Conservation (phyloP, 2,888 invertebrate species). For the Morpho helenor region DNA sequence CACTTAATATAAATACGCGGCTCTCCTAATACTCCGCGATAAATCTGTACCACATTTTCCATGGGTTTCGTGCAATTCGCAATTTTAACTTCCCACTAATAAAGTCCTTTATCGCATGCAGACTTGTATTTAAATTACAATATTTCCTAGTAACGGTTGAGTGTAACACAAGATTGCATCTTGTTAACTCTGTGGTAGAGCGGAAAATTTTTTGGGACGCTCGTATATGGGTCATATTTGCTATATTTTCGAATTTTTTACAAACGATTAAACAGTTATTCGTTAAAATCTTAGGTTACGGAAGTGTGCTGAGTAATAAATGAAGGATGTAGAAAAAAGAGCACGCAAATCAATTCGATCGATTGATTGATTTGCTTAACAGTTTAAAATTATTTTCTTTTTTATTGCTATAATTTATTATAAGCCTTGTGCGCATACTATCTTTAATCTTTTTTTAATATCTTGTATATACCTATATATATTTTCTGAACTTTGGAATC, state of each 20-base stretch:
- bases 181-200: constrained; percentile 35
- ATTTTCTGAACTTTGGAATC: too few species aligned
- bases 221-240: constrained; percentile 39
- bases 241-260: constrained; percentile 43
- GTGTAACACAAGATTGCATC: constrained; percentile 34
- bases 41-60: constrained; percentile 57
- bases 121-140: constrained; percentile 26
- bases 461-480: too few species aligned
- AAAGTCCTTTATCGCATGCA: constrained; percentile 54
- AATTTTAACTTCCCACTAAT: constrained; percentile 58
- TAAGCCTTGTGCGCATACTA: too few species aligned
- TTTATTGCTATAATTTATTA: too few species aligned
- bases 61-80: constrained; percentile 49
- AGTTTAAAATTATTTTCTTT: too few species aligned
- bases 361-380: too few species aligned
- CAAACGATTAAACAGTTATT: constrained; percentile 37
- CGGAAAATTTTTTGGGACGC: constrained; percentile 36
- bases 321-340: constrained; percentile 10
- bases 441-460: too few species aligned
- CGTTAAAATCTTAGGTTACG: constrained; percentile 37
- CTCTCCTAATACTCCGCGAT: constrained; percentile 65
- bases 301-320: constrained; percentile 25
- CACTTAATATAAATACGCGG: constrained; percentile 77
- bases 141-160: constrained; percentile 34
- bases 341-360: neutral